phyloP scores from a whole-genome alignment of 2,113 vertebrate species.

The Furnarius figulus region DNA sequence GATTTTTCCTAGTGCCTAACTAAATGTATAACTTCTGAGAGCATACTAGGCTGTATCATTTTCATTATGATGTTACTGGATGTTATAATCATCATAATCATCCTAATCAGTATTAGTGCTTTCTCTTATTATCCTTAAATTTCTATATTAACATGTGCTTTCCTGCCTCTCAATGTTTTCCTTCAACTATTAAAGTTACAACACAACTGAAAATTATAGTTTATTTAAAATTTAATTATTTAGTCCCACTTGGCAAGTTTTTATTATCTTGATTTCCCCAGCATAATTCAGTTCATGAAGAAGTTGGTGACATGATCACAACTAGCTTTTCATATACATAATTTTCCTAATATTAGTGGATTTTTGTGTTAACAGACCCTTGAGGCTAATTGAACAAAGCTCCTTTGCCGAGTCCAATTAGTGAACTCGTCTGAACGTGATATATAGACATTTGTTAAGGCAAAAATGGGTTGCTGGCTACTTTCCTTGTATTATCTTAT shows the following conservation, averaged over 20 bases:
- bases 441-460: neutral
- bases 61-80: conserved; percentile 34
- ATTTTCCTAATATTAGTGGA: neutral
- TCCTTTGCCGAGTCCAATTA: neutral
- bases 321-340: neutral
- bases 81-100: conserved; percentile 28
- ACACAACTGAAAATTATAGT: neutral
- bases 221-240: conserved; percentile 32
- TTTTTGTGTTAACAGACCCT: neutral
- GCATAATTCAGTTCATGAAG: neutral
- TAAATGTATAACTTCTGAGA: neutral
- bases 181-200: neutral
- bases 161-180: neutral
- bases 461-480: neutral
- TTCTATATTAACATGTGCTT: conserved; percentile 3
- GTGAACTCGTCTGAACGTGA: neutral
- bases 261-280: conserved; percentile 9
- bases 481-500: neutral
- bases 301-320: neutral
- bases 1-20: neutral
- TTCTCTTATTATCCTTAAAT: conserved; percentile 26
- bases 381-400: neutral
- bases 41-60: neutral
- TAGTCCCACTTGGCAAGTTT: neutral
- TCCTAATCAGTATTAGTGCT: conserved; percentile 15